Evolutionary conservation across 1,140 invertebrate species (phyloP).

Genomic region (Drosophila kohkoa): DNA sequence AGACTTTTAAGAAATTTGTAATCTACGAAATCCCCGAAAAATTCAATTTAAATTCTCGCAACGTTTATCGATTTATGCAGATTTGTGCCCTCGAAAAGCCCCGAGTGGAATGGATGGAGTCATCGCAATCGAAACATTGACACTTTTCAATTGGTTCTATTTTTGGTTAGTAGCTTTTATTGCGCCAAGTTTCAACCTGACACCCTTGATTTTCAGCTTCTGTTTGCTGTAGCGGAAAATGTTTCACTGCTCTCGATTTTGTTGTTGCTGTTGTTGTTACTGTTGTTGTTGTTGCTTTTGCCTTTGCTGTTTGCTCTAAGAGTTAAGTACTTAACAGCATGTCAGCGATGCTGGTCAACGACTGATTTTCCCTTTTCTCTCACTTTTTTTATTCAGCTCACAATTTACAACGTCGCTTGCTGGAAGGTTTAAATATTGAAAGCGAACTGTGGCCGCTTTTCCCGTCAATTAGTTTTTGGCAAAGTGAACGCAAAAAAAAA

Average conservation of each 20-base stretch:
- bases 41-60: background rate
- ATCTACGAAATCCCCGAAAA: background rate
- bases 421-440: conserved; percentile 62
- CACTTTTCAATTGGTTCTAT: conserved; percentile 3
- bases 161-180: background rate
- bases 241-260: background rate
- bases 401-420: background rate
- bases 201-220: conserved; percentile 48
- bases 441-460: conserved; percentile 50
- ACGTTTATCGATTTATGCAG: background rate
- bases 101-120: background rate
- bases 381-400: background rate
- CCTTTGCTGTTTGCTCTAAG: conserved; percentile 63
- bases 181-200: background rate
- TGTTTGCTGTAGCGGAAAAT: conserved; percentile 60
- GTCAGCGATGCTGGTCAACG: conserved; percentile 64
- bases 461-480: conserved; percentile 64
- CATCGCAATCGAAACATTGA: background rate
- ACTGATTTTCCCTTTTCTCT: conserved; percentile 10
- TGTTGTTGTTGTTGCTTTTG: conserved; percentile 20
- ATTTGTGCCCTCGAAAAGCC: background rate
- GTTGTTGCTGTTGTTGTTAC: conserved; percentile 29
- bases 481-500: background rate
- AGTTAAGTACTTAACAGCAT: conserved; percentile 76
- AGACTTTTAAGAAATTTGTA: conserved; percentile 2